Base-by-base conservation (phyloP, 2,113 vertebrate species). In the Rissa tridactyla region DNA sequence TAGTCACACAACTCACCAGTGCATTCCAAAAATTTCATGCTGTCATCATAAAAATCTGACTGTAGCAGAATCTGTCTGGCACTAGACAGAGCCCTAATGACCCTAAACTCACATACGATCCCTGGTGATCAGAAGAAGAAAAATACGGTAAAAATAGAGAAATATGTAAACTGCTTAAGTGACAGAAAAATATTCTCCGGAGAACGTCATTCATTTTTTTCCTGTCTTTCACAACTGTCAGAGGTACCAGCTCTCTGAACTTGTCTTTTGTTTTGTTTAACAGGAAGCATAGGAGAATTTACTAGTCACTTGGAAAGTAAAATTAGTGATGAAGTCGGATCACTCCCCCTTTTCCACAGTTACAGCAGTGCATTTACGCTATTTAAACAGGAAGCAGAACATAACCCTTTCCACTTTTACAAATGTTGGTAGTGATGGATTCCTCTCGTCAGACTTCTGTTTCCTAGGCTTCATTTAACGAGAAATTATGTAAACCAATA, bases 151-250 rank as follows among this genome's bases (percentile, higher is more conserved):
- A 98, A 96, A 97, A 88, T 44, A 97, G 97, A 98, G 97, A 98
- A 98, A 97, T 95, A 94, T 93, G 92, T 96, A 98, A 98, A 97
- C 95, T 88, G 97, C 96, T 97, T 97, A 97, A 98, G 97, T 99
- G 98, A 99, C 98, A 99, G 98, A 97, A 97, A 97, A 97, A 92
- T 95, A 96, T 94, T 98, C 98, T 98, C 98, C 10, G 17, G 98
- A 98, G 98, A 91, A 97, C 46, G 95, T 97, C 94, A 93, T 93
- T 98, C 97, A 97, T 96, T 96, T 95, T 70, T 97, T 85, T n/a
- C 82, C 94, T 92, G 89, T 97, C 96, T 95, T 96, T 98, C 97
- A 95, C 51, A 94, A 72, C 96, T 97, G 97, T 98, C 98, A 98
- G 89, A 96, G 81, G 90, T 86, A 97, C 87, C 88, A 94, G 68